Conservation (phyloP, 2,888 invertebrate genomes). For the Rhagium mordax region DNA sequence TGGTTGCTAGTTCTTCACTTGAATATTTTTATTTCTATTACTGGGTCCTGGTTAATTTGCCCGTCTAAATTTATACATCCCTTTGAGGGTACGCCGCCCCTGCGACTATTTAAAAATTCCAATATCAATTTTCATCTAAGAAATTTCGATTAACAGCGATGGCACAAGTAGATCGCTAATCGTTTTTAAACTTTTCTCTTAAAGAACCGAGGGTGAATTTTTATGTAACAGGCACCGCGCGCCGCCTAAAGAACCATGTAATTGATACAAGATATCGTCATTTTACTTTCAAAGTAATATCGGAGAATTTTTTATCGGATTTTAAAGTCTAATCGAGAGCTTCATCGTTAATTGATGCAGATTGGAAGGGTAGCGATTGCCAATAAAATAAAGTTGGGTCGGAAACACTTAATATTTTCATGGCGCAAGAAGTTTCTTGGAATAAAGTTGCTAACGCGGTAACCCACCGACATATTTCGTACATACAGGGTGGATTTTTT, state of each 20-base stretch:
- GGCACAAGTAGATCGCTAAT: slow-evolving; percentile 67
- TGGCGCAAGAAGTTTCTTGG: not conserved
- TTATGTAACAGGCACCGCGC: slow-evolving; percentile 63
- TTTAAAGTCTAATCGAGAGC: slow-evolving; percentile 14
- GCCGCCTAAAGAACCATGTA: slow-evolving; percentile 64
- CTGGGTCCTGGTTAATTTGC: not conserved
- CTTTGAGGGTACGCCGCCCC: slow-evolving; percentile 25
- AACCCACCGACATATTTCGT: no score
- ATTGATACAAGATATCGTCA: slow-evolving; percentile 65
- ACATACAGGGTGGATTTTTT: no score
- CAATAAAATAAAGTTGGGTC: not conserved
- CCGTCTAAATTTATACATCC: not conserved
- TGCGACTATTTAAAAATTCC: slow-evolving; percentile 53
- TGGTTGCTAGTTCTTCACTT: no score
- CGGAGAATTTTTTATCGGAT: slow-evolving; percentile 39
- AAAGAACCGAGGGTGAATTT: slow-evolving; percentile 65
- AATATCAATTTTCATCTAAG: slow-evolving; percentile 64
- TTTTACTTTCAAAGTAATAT: slow-evolving; percentile 61
- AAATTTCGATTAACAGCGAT: slow-evolving; percentile 65
- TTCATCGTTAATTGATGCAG: slow-evolving; percentile 15
- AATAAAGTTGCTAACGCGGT: not conserved
- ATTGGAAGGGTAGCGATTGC: not conserved
- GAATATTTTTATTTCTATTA: no score
- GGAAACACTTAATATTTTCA: not conserved
- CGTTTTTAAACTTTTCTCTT: slow-evolving; percentile 68